phyloP scores from a whole-genome alignment of 1,140 invertebrate species.

The Papilio glaucus region DNA sequence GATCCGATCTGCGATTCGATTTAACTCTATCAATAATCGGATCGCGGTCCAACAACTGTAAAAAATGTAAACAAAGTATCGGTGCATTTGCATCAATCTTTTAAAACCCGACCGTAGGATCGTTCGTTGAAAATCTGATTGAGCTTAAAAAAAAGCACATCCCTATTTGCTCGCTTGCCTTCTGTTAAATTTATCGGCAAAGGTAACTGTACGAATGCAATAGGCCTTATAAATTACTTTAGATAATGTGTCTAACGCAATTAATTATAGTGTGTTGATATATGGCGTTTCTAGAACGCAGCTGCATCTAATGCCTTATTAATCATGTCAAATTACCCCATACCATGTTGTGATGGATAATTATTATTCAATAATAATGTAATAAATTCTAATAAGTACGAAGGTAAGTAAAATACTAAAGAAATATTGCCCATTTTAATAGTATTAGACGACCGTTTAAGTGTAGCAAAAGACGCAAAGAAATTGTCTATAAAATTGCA shows the following conservation, averaged over 20 bases:
- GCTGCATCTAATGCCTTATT: constrained; percentile 33
- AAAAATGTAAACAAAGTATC: no score
- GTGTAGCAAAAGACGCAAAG: no score
- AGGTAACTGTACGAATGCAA: not conserved
- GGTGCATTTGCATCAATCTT: no score
- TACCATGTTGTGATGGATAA: constrained; percentile 16
- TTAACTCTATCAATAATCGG: no score
- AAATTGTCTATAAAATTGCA: no score
- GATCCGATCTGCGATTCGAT: no score
- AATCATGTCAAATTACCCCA: constrained; percentile 31
- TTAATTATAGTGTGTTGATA: constrained; percentile 17
- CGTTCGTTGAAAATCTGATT: no score
- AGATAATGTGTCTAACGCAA: not conserved
- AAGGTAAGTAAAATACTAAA: not conserved
- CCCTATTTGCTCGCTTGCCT: no score
- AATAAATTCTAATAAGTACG: not conserved
- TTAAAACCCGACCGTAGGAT: no score
- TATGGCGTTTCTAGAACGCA: constrained; percentile 5
- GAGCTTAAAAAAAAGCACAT: no score
- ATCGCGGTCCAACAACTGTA: no score
- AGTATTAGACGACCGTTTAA: not conserved
- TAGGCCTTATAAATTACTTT: not conserved
- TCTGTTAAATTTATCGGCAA: no score
- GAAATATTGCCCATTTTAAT: not conserved
- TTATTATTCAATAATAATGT: constrained; percentile 25